Base-by-base conservation (phyloP, 2,113 vertebrate genomes). In the Alces alces region DNA sequence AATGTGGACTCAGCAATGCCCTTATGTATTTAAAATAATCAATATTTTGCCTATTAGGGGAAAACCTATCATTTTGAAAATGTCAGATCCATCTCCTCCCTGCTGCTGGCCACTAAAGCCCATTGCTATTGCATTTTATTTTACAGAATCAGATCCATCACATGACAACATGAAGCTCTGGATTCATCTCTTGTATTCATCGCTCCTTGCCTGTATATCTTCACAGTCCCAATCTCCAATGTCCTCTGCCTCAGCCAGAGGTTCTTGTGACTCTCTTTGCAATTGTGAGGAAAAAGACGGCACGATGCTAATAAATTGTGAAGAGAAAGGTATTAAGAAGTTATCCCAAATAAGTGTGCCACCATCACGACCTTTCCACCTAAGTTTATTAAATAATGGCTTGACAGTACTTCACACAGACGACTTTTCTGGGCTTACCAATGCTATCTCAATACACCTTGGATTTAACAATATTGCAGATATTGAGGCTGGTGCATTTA, bases 391-490 rank as follows among this genome's bases (percentile, higher is more conserved):
- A 98, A 99, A 99, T 97, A 99, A 99, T 96, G 99, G 99, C 91
- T 97, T 99, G 97, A 99, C 99, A 91, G 98, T 98, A 90, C 98
- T 99, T 95, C 98, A 98, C 0, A 54, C 98, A 2, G 99, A 99
- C 98, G 99, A 99, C 97, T 99, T 99, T 99, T 98, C 99, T 97
- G 99, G 98, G 85, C 99, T 99, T 97, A 99, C 98, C 97, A 99
- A 99, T 92, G 99, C 99, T 78, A 95, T 99, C 93, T 99, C 99
- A 30, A 98, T 99, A 96, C 99, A 99, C 98, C 99, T 99, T 16
- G 99, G 99, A 96, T 99, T 99, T 98, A 99, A 99, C 98, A 99
- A 99, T 97, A 99, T 99, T 97, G 99, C 99, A 98, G 99, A 99
- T 98, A 99, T 99, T 97, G 99, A 99, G 98, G 99, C 99, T 60